These are phyloP conservation scores for Luscinia megarhynchos DNA, from an alignment of 2,797 vertebrate species.

Conservation along the genomic window DNA sequence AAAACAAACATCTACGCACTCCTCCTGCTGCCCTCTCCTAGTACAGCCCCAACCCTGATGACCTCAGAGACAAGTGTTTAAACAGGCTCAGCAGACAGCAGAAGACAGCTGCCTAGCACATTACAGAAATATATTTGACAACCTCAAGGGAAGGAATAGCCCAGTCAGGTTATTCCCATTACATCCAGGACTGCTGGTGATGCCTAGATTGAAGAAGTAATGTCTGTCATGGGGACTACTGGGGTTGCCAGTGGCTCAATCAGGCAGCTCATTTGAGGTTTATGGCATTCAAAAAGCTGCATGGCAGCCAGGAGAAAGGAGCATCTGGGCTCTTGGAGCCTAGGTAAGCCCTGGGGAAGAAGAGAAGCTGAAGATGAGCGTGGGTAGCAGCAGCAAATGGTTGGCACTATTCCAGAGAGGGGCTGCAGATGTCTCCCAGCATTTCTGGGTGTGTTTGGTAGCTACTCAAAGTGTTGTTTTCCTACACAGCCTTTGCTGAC, in stretches of 20 bases:
- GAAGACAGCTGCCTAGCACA: neutral
- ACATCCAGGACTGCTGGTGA: neutral
- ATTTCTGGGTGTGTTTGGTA: constrained; percentile 20
- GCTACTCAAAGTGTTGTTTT: neutral
- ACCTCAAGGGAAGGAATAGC: neutral
- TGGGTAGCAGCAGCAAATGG: neutral
- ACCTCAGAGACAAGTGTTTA: neutral
- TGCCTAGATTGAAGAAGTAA: neutral
- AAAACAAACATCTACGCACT: neutral
- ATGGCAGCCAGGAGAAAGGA: neutral
- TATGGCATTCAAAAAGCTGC: neutral
- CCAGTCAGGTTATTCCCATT: neutral
- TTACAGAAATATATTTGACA: neutral
- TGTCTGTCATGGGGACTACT: neutral
- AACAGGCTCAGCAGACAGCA: neutral
- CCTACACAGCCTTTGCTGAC: neutral
- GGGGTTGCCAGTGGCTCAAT: neutral
- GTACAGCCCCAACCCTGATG: neutral
- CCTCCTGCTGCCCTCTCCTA: neutral
- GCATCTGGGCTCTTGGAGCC: neutral
- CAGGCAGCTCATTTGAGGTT: neutral
- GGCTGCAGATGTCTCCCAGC: neutral
- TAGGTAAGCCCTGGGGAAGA: neutral
- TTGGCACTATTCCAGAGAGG: neutral
- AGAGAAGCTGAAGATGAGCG: neutral